Evolutionary conservation across 2,888 invertebrate genomes (phyloP).

Genomic region (Xestia ashworthii): DNA sequence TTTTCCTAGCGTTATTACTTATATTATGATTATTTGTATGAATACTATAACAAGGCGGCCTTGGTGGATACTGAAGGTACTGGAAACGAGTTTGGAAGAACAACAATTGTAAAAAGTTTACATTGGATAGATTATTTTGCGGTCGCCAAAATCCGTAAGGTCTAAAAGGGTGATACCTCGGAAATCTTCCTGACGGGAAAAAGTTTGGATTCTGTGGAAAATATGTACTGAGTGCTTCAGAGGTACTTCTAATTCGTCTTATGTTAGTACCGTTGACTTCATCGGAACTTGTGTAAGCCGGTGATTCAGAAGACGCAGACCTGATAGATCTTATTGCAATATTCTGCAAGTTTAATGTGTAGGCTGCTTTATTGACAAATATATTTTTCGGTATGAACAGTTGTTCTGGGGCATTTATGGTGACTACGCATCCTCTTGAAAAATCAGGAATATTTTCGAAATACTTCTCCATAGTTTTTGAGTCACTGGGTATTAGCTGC

Average conservation of each 20-base stretch:
- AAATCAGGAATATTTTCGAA: constrained; percentile 79
- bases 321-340: constrained; percentile 68
- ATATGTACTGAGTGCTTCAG: constrained; percentile 40
- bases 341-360: constrained; percentile 76
- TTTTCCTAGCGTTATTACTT: constrained; percentile 65
- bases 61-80: constrained; percentile 67
- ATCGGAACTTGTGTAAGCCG: constrained; percentile 72
- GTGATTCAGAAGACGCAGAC: constrained; percentile 63
- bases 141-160: constrained; percentile 74
- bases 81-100: constrained; percentile 71
- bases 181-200: constrained; percentile 51
- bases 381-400: constrained; percentile 79
- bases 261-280: constrained; percentile 77
- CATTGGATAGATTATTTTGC: constrained; percentile 57
- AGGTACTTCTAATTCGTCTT: constrained; percentile 71
- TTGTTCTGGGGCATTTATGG: constrained; percentile 77
- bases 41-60: constrained; percentile 47
- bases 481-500: constrained; percentile 65
- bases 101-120: constrained; percentile 72
- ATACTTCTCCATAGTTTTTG: constrained; percentile 64
- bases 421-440: constrained; percentile 72
- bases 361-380: constrained; percentile 76
- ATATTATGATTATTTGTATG: constrained; percentile 49
- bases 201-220: constrained; percentile 52
- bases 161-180: constrained; percentile 63